Evolutionary conservation across 2,888 invertebrate species (phyloP).

Genomic region (Ceratothoa steindachneri): DNA sequence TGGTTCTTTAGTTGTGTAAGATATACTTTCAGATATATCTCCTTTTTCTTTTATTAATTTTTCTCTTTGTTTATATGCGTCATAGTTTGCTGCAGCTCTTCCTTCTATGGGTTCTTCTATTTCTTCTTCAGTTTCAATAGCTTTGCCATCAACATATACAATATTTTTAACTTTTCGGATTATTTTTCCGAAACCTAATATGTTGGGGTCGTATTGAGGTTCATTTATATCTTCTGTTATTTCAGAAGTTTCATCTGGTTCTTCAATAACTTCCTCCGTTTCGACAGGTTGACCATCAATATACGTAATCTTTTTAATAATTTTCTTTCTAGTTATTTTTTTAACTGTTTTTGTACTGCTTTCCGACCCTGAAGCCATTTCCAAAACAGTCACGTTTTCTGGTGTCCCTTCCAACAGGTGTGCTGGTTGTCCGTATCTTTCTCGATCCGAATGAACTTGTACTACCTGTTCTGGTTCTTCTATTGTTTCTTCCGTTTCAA

Average conservation of each 20-base stretch:
- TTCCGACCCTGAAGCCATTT: background rate
- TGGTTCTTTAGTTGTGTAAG: background rate
- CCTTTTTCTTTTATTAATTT: conserved; percentile 19
- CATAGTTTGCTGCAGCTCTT: background rate
- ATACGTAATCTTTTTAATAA: conserved; percentile 15
- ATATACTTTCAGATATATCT: background rate
- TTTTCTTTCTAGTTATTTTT: conserved; percentile 15
- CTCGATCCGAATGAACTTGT: conserved; percentile 6
- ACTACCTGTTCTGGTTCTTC: conserved; percentile 16
- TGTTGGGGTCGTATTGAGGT: background rate
- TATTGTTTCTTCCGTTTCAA: conserved; percentile 38
- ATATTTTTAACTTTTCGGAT: conserved; percentile 19
- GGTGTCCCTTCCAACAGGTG: too few species aligned
- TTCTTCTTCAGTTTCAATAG: conserved; percentile 22
- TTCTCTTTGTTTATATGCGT: background rate
- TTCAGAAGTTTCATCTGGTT: background rate
- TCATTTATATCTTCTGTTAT: background rate
- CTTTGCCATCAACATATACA: conserved; percentile 21
- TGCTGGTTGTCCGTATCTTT: background rate
- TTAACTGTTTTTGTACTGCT: background rate
- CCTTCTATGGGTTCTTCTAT: conserved; percentile 16
- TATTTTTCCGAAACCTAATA: background rate
- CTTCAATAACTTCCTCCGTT: conserved; percentile 30
- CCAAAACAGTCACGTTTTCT: too few species aligned
- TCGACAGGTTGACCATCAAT: conserved; percentile 24